phyloP scores from a whole-genome alignment of 1,140 invertebrate genomes.

The Aphaenogaster ashmeadi region DNA sequence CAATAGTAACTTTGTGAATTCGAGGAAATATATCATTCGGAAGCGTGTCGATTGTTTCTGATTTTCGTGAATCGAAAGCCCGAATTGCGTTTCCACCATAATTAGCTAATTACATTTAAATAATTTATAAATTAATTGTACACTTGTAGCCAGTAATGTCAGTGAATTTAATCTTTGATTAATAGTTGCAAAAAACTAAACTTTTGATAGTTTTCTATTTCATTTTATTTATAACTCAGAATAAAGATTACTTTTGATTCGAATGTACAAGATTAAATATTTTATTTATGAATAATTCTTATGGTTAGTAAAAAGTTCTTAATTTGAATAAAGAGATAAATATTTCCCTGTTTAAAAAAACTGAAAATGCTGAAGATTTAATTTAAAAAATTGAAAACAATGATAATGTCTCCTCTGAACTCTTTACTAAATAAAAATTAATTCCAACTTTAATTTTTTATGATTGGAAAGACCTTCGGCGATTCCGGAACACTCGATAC shows the following conservation, averaged over 20 bases:
- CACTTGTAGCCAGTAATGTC: background rate
- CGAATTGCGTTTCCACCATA: background rate
- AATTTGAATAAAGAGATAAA: background rate
- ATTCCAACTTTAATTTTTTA: too few relatives aligned
- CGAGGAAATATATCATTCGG: constrained; percentile 25
- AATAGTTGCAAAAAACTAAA: background rate
- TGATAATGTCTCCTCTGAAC: background rate
- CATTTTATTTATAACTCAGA: background rate
- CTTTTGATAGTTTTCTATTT: constrained; percentile 19
- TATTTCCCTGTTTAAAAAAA: background rate
- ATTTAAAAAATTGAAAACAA: background rate
- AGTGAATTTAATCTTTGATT: background rate
- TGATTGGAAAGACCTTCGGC: background rate
- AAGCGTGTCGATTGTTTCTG: constrained; percentile 23
- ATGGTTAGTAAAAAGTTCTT: background rate
- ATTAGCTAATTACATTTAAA: constrained; percentile 28
- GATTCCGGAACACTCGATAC: constrained; percentile 28
- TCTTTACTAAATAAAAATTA: background rate
- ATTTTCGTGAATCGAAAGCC: constrained; percentile 23
- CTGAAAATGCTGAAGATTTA: background rate
- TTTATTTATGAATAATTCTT: background rate
- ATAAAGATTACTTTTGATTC: background rate
- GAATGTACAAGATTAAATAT: background rate
- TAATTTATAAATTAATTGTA: constrained; percentile 17
- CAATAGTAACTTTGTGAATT: constrained; percentile 44